These are phyloP conservation scores for Crematogaster levior DNA, from an alignment of 2,888 invertebrate species.

Conservation along the genomic window DNA sequence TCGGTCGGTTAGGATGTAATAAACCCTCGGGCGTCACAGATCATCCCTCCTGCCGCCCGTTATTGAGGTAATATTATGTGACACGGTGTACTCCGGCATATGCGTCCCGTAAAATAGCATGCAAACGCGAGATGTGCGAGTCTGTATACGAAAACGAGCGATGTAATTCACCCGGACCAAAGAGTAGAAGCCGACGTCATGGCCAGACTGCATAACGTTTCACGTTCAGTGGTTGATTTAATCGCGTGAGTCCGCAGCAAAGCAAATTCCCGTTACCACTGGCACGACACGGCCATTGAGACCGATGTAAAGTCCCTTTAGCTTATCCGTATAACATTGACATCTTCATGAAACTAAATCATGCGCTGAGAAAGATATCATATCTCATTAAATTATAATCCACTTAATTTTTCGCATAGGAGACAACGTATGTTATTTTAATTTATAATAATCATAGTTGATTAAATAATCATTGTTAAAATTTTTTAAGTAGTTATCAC, in stretches of 20 bases:
- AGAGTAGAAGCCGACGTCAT: slow-evolving; percentile 43
- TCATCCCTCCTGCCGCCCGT: slow-evolving; percentile 66
- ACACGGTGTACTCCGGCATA: slow-evolving; percentile 63
- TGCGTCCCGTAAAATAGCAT: slow-evolving; percentile 60
- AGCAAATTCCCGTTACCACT: slow-evolving; percentile 38
- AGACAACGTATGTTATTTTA: background rate
- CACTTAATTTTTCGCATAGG: background rate
- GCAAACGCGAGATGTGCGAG: slow-evolving; percentile 50
- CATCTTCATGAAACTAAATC: slow-evolving; percentile 16
- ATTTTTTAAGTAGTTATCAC: background rate
- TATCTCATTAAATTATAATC: background rate
- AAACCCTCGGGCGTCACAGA: slow-evolving; percentile 72
- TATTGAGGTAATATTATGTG: slow-evolving; percentile 76
- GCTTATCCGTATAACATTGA: slow-evolving; percentile 1
- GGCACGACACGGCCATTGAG: slow-evolving; percentile 22
- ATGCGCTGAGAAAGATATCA: background rate
- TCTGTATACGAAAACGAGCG: slow-evolving; percentile 45
- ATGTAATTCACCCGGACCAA: slow-evolving; percentile 27
- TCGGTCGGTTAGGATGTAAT: slow-evolving; percentile 73
- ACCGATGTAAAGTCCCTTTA: slow-evolving; percentile 32
- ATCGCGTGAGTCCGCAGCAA: slow-evolving; percentile 34
- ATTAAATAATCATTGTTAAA: background rate
- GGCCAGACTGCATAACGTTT: slow-evolving; percentile 45
- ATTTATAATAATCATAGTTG: background rate
- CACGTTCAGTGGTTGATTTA: slow-evolving; percentile 36